Conservation (phyloP, 1,140 invertebrate species). For the Psix sp. region DNA sequence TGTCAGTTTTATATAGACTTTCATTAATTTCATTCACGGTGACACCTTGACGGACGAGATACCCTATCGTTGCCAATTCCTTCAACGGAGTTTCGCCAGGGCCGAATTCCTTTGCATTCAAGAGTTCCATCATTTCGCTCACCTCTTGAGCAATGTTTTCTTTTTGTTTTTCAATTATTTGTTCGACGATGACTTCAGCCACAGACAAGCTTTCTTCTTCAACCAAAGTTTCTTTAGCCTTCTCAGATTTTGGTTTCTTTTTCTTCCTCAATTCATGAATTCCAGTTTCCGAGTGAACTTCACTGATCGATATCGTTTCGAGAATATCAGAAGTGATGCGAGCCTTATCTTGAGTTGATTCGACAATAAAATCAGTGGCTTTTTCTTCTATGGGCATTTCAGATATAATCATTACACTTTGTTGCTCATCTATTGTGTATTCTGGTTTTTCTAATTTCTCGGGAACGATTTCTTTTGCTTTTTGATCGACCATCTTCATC, state of each 20-base stretch:
- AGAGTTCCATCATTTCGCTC: conserved; percentile 83
- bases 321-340: conserved; percentile 66
- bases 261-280: conserved; percentile 75
- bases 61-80: conserved; percentile 88
- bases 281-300: conserved; percentile 71
- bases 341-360: conserved; percentile 64
- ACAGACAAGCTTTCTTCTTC: conserved; percentile 74
- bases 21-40: conserved; percentile 86
- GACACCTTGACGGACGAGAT: conserved; percentile 85
- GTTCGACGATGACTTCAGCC: conserved; percentile 75
- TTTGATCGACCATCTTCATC: conserved; percentile 81
- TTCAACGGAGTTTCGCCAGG: conserved; percentile 85
- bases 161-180: conserved; percentile 79
- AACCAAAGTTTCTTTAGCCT: conserved; percentile 62
- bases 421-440: conserved; percentile 76
- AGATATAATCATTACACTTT: conserved; percentile 78
- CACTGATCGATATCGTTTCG: conserved; percentile 73
- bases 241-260: conserved; percentile 67
- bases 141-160: conserved; percentile 83
- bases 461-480: conserved; percentile 70
- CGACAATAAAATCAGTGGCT: conserved; percentile 65
- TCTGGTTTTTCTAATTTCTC: conserved; percentile 75
- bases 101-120: conserved; percentile 87
- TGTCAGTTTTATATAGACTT: conserved; percentile 83
- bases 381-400: conserved; percentile 79